phyloP scores from a whole-genome alignment of 2,113 vertebrate genomes.

The Corvus moneduloides region DNA sequence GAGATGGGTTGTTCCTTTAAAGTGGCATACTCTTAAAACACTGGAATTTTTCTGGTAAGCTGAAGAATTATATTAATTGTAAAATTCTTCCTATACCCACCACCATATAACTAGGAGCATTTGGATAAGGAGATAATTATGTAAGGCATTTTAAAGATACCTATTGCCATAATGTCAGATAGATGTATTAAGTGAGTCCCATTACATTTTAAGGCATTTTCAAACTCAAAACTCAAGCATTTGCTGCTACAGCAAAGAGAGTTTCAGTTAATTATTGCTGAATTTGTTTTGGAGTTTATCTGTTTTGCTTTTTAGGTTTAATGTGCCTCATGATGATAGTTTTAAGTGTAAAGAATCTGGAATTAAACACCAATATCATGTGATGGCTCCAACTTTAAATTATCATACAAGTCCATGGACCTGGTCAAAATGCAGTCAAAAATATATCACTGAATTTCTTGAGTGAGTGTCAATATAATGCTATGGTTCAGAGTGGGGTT shows the following conservation, averaged over 20 bases:
- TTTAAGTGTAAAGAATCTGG: conserved; percentile 93
- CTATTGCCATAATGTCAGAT: neutral
- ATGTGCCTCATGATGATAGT: conserved; percentile 95
- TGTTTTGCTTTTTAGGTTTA: conserved; percentile 83
- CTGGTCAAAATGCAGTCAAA: conserved; percentile 98
- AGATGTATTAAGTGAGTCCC: neutral
- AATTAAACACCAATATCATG: conserved; percentile 90
- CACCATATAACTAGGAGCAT: neutral
- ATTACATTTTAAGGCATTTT: neutral
- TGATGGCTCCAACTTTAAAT: conserved; percentile 96
- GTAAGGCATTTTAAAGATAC: neutral
- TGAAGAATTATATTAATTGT: neutral
- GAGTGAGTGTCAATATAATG: conserved; percentile 81
- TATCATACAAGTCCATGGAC: conserved; percentile 95
- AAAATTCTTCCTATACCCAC: neutral
- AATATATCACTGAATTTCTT: conserved; percentile 96
- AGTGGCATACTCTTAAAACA: neutral
- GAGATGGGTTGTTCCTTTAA: neutral
- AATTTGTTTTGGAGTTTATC: conserved; percentile 46
- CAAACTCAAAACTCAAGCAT: neutral
- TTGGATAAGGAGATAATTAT: neutral
- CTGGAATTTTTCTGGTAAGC: neutral
- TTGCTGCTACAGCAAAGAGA: neutral
- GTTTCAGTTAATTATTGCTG: neutral
- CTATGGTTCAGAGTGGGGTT: fast-evolving